A percentile compares a stretch with the other conserved stretches of the same genome.
These are phyloP conservation scores for Schrankia costaestrigalis DNA, from an alignment of 2,888 invertebrate genomes.

Conservation along the genomic window DNA sequence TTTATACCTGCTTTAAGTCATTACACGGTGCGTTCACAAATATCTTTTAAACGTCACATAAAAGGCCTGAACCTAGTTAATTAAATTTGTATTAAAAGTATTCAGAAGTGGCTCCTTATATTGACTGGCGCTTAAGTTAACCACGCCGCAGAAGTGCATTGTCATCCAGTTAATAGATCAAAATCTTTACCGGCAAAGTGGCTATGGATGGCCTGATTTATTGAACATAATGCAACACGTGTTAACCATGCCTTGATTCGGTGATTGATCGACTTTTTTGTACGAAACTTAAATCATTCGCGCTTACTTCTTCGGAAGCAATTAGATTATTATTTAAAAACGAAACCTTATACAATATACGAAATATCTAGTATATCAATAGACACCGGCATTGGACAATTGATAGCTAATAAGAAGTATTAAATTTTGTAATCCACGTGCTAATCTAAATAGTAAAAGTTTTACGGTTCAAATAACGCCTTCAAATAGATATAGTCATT, in stretches of 20 bases:
- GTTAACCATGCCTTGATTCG: constrained; percentile 73
- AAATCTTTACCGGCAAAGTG: constrained; percentile 68
- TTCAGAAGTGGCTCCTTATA: constrained; percentile 68
- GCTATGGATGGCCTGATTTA: constrained; percentile 64
- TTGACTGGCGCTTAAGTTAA: constrained; percentile 73
- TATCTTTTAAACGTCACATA: constrained; percentile 66
- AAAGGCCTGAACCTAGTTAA: constrained; percentile 68
- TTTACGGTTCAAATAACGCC: too few relatives aligned
- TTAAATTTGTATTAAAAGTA: constrained; percentile 74
- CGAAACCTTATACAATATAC: constrained; percentile 8
- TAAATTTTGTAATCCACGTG: too few relatives aligned
- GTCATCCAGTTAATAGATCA: constrained; percentile 76
- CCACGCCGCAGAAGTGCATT: constrained; percentile 46
- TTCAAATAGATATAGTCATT: too few relatives aligned
- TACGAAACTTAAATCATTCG: constrained; percentile 53
- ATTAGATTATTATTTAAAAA: constrained; percentile 39
- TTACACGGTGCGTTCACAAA: constrained; percentile 71
- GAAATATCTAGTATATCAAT: background rate
- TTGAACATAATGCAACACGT: constrained; percentile 68
- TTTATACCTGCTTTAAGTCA: constrained; percentile 74
- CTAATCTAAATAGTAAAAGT: too few relatives aligned
- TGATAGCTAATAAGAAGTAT: too few relatives aligned
- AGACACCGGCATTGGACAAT: too few relatives aligned
- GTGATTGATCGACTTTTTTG: constrained; percentile 73
- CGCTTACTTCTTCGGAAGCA: constrained; percentile 63